These are phyloP conservation scores for Cephalopholis sonnerati DNA, from an alignment of 2,113 vertebrate genomes.

Conservation along the genomic window DNA sequence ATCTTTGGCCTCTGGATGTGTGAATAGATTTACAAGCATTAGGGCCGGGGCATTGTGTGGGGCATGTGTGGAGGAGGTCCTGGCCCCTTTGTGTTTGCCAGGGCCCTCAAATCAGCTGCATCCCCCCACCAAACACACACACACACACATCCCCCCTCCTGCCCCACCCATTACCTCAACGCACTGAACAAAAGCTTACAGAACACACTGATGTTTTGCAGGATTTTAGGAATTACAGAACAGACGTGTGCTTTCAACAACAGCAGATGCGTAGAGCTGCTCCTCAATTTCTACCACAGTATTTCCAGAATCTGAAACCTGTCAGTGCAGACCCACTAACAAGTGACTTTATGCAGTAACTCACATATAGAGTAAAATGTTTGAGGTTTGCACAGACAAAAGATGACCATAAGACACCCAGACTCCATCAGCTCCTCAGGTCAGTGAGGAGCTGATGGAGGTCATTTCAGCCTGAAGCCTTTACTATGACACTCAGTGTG, in stretches of 20 bases:
- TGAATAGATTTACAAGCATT: conserved; percentile 88
- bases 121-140: conserved; percentile 26
- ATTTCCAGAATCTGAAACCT: too few species aligned
- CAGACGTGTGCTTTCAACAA: conserved; percentile 43
- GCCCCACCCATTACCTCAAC: conserved; percentile 54
- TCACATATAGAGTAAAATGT: background rate
- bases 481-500: too few species aligned
- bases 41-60: conserved; percentile 74
- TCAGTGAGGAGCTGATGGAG: too few species aligned
- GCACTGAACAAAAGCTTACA: conserved; percentile 70
- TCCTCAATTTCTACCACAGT: conserved; percentile 9
- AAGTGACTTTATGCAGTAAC: background rate
- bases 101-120: conserved; percentile 74
- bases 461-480: too few species aligned
- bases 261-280: conserved; percentile 45
- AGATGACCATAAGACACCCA: background rate
- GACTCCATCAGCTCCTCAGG: background rate
- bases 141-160: background rate
- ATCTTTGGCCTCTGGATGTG: conserved; percentile 76
- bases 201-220: conserved; percentile 57
- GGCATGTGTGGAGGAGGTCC: conserved; percentile 81
- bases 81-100: conserved; percentile 77
- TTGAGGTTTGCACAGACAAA: background rate
- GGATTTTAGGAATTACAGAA: conserved; percentile 58
- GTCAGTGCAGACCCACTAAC: background rate